Base-by-base conservation (phyloP, 2,888 invertebrate species). In the Limulus polyphemus region DNA sequence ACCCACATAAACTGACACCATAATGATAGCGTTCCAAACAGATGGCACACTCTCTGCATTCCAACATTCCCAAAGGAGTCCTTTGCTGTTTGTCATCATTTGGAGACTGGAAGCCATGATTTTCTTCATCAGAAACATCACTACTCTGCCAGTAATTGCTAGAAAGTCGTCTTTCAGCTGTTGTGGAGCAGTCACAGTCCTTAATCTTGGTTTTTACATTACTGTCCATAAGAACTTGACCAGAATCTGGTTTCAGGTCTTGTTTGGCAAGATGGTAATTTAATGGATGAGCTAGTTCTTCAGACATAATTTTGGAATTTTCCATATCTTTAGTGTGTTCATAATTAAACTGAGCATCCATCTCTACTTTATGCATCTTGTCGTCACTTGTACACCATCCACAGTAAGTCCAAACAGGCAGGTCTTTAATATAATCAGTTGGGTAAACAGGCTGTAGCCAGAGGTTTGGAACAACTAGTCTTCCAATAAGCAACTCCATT, bases 21-120 rank as follows among this genome's bases (percentile, higher is more conserved):
- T 68, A 67, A 32, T 67, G 65, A 68, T 79, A 80, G 46, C 72
- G 70, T 49, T 80, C 81, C 65, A 81, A 71, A 70, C 81, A 81
- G 55, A 81, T 79, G 57, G 79, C 78, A 73, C 80, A 80, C 61
- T 79, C 78, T 47, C 71, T 70, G 47, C 73, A 71, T 16, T 73
- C 72, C 32, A 77, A 67, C 70, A 76, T 76, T 4, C 76, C 76
- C 11, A 63, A 60, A 11, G 76, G 77, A 46, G 63, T 64, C 48
- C 60, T 55, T 32, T 17, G 14, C 32, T 48, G 49, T 47, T 47
- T 13, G 10, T 32, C n/a, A 3, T n/a, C 54, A 52, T 61, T 14
- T 32, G 16, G 32, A 32, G 52, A 13, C 14, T n/a, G n/a, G n/a
- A 32, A n/a, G 32, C 62, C 13, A 17, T 62, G 60, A 32, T 32